Percentiles rank a stretch among this genome's conserved stretches.
phyloP scores from a whole-genome alignment of 1,140 invertebrate species.

The Drosophila bocqueti region DNA sequence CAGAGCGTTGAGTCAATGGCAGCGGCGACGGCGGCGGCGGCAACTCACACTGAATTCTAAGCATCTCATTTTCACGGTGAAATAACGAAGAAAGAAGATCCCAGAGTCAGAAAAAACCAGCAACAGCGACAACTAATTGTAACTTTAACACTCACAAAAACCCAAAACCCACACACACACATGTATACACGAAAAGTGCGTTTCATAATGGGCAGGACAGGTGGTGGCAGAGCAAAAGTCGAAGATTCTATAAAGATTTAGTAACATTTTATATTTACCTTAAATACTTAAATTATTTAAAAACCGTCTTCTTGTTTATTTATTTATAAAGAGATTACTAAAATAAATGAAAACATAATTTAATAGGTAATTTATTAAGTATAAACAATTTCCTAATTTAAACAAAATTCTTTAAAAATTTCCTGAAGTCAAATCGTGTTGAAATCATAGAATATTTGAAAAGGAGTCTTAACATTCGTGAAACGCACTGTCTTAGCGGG shows the following conservation, averaged over 20 bases:
- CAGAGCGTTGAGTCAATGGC: conserved; percentile 69
- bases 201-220: conserved; percentile 10
- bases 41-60: conserved; percentile 71
- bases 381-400: not conserved
- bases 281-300: not conserved
- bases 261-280: not conserved
- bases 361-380: not conserved
- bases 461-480: not conserved
- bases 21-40: conserved; percentile 16
- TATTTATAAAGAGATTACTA: not conserved
- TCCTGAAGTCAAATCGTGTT: not conserved
- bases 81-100: conserved; percentile 5
- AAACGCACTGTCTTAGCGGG: conserved; percentile 42
- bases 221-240: too few relatives aligned
- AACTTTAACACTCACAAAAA: conserved; percentile 41
- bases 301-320: not conserved
- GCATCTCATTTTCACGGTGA: conserved; percentile 44
- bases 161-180: conserved; percentile 26
- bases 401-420: not conserved
- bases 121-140: conserved; percentile 37
- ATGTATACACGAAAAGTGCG: conserved; percentile 44
- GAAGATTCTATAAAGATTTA: not conserved
- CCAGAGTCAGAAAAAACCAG: conserved; percentile 6
- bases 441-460: not conserved
- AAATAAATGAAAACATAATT: not conserved